A percentile compares a stretch with the other conserved stretches of the same genome.
These are phyloP conservation scores for Mythimna lalbum DNA, from an alignment of 2,888 invertebrate species.

Conservation along the genomic window DNA sequence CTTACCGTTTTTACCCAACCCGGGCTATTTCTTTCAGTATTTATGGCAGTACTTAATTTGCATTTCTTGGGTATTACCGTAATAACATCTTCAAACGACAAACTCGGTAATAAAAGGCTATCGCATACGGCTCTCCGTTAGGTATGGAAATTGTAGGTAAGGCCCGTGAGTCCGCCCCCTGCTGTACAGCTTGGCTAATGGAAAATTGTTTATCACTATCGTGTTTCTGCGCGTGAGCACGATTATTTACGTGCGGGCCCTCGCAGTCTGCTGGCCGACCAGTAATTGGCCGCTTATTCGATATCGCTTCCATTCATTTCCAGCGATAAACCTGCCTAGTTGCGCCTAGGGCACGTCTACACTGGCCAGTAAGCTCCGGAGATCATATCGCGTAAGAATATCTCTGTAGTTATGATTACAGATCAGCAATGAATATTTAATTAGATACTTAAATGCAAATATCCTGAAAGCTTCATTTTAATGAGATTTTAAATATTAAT, in stretches of 20 bases:
- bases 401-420: conserved; percentile 66
- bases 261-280: conserved; percentile 78
- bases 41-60: conserved; percentile 85
- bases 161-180: conserved; percentile 64
- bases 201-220: conserved; percentile 88
- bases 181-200: conserved; percentile 77
- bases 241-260: conserved; percentile 85
- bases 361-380: conserved; percentile 73
- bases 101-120: conserved; percentile 82
- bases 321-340: conserved; percentile 82
- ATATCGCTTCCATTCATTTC: conserved; percentile 88
- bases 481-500: conserved; percentile 6
- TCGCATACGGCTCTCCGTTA: conserved; percentile 78
- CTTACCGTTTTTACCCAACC: conserved; percentile 75
- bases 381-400: conserved; percentile 76
- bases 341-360: conserved; percentile 71
- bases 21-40: conserved; percentile 78
- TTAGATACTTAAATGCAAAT: conserved; percentile 40
- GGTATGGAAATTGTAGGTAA: conserved; percentile 81
- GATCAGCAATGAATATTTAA: conserved; percentile 56
- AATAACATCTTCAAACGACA: conserved; percentile 85
- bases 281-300: conserved; percentile 87
- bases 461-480: conserved; percentile 20
- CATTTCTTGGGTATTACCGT: conserved; percentile 83
- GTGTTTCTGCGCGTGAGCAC: conserved; percentile 84